These are phyloP conservation scores for Enteromius fasciolatus DNA, from an alignment of 2,797 vertebrate genomes.

Conservation along the genomic window DNA sequence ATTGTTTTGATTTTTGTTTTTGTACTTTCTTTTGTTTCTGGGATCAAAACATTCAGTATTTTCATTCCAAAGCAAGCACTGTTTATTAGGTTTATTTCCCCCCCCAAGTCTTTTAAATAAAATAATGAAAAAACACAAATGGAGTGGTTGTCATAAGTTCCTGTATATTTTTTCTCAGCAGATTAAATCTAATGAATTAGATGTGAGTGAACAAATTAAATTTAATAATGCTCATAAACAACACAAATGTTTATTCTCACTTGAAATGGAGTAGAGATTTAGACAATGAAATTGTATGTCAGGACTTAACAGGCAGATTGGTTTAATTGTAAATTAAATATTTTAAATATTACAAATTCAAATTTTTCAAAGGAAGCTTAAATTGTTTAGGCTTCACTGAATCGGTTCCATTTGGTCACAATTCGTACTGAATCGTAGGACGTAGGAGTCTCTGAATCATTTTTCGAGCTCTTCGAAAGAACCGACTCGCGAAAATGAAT, in stretches of 20 bases:
- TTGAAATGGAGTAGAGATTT: neutral
- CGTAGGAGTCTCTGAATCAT: neutral
- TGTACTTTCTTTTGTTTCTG: constrained; percentile 65
- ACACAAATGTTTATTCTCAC: neutral
- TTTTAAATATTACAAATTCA: too few relatives aligned
- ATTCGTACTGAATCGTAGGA: neutral
- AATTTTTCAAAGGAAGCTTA: neutral
- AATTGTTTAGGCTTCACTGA: neutral
- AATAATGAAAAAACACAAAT: constrained; percentile 57
- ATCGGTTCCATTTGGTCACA: neutral
- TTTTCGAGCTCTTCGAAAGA: neutral
- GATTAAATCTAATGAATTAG: neutral
- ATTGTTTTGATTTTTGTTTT: constrained; percentile 71
- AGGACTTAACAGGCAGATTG: neutral
- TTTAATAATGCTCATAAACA: neutral
- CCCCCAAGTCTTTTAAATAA: constrained; percentile 79
- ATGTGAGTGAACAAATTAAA: neutral
- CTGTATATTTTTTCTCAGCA: neutral
- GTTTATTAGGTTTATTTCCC: constrained; percentile 61
- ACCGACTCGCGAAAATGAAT: neutral
- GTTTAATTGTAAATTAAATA: neutral
- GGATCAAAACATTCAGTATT: constrained; percentile 70
- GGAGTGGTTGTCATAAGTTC: neutral
- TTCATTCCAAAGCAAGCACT: constrained; percentile 76
- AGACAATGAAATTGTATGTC: neutral